Evolutionary conservation across 2,797 vertebrate species (phyloP).

Genomic region (Microctenopoma lineatum): DNA sequence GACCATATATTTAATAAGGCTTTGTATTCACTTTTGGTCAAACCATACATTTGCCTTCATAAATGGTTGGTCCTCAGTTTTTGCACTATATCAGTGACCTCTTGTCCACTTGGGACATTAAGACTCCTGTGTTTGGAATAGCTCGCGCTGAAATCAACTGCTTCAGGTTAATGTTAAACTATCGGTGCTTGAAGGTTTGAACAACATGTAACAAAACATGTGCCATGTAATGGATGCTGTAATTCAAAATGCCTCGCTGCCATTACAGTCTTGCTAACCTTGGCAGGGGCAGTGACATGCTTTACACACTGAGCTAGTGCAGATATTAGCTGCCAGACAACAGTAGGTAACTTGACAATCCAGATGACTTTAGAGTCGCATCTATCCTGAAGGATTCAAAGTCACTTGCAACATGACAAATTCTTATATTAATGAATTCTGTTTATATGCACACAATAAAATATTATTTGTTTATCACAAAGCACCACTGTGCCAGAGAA

Average conservation of each 20-base stretch:
- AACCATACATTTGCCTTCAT: conserved; percentile 13
- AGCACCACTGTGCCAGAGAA: too few relatives aligned
- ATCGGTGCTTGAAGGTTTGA: conserved; percentile 45
- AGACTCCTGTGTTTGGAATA: conserved; percentile 18
- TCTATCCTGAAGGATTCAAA: not conserved
- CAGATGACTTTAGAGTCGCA: conserved; percentile 8
- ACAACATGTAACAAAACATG: conserved; percentile 40
- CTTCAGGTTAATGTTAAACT: conserved; percentile 45
- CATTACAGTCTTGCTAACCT: conserved; percentile 24
- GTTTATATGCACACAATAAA: not conserved
- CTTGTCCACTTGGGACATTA: conserved; percentile 33
- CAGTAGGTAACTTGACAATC: not conserved
- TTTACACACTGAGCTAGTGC: conserved; percentile 12
- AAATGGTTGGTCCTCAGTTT: conserved; percentile 6
- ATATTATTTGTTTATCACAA: not conserved
- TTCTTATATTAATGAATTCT: not conserved
- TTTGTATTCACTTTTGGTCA: conserved; percentile 8
- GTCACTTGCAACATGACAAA: not conserved
- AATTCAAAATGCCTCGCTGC: conserved; percentile 36
- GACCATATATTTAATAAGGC: not conserved
- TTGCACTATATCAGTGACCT: conserved; percentile 39
- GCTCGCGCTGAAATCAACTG: conserved; percentile 34
- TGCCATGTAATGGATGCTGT: conserved; percentile 42
- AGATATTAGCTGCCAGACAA: conserved; percentile 15
- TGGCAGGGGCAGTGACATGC: conserved; percentile 14